A percentile compares a stretch with the other conserved stretches of the same genome.
Conservation (phyloP, 1,140 invertebrate species). For the Formica exsecta region DNA sequence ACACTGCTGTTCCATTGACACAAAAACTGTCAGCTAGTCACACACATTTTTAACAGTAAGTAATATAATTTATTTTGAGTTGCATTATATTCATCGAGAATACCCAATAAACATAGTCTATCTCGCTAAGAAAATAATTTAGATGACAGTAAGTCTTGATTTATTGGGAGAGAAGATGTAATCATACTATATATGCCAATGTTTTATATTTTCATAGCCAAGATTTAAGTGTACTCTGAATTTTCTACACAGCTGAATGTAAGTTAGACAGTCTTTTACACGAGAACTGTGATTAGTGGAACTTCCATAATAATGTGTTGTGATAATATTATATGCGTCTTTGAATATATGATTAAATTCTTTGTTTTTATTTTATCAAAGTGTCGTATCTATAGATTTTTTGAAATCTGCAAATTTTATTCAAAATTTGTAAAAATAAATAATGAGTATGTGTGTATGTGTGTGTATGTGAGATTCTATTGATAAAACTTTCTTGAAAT, state of each 20-base stretch:
- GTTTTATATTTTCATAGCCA: conserved; percentile 52
- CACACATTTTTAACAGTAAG: conserved; percentile 82
- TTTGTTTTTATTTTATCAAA: conserved; percentile 36
- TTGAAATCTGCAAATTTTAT: conserved; percentile 10
- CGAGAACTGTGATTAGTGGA: conserved; percentile 65
- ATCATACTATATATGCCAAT: conserved; percentile 43
- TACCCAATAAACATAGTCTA: conserved; percentile 70
- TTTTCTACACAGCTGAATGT: conserved; percentile 43
- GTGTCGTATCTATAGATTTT: conserved; percentile 21
- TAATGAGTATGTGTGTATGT: no score
- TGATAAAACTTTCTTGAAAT: conserved; percentile 18
- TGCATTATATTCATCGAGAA: conserved; percentile 67
- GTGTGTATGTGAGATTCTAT: conserved; percentile 1
- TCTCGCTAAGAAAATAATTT: conserved; percentile 60
- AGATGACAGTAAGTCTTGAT: conserved; percentile 52
- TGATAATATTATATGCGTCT: conserved; percentile 55
- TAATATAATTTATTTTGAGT: conserved; percentile 83
- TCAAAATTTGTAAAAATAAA: background rate
- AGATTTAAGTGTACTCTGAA: conserved; percentile 46
- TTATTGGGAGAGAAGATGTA: conserved; percentile 46
- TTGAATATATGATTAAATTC: conserved; percentile 48
- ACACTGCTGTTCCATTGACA: conserved; percentile 76
- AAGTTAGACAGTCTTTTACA: conserved; percentile 49
- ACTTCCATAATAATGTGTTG: conserved; percentile 62
- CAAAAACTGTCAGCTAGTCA: conserved; percentile 81